Evolutionary conservation across 2,113 vertebrate species (phyloP), one percentile per base, ranked within the genome.

Genomic region (Nibea coibor): DNA sequence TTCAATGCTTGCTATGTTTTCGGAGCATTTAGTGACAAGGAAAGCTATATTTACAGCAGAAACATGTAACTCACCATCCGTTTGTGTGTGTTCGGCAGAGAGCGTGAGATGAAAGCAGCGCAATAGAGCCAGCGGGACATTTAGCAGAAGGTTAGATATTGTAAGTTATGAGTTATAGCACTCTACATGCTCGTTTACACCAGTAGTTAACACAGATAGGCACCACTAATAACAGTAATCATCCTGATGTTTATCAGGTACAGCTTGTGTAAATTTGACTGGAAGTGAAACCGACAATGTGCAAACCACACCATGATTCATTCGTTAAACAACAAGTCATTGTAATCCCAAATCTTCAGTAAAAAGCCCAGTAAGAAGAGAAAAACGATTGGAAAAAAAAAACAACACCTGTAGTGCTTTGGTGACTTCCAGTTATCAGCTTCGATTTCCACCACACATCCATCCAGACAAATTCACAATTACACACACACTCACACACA

Each of bases 31-130:
- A 5, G 53, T 0, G 65, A 82, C 50, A 80, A 62, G 73, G 47
- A 73, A 84, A 87, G 88, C 85, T n/a, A 67, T 90, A 90, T 92
- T 85, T 93, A 92, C 88, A 91, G 92, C 85, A 70, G 68, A 58
- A 10, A 35, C 19, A 39, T 79, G 72, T 63, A 42, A 78, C 72
- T 80, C 62, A 61, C 53, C 79, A 76, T 64, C 50, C 31, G n/a
- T 59, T 61, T 77, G 72, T 61, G 69, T 26, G 31, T n/a, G 17
- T 61, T 83, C 20, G 64, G 62, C 51, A 17, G 64, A 80, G 43
- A 81, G 16, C 15, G 80, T 64, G 26, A 63, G 61, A 81, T 69
- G 70, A 74, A 78, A 87, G 75, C 76, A 77, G 64, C 15, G 5
- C 19, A 31, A 68, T 35, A 28, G 42, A 77, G 57, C 16, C 50